phyloP scores from a whole-genome alignment of 2,888 invertebrate species.

The Mythimna loreyi region DNA sequence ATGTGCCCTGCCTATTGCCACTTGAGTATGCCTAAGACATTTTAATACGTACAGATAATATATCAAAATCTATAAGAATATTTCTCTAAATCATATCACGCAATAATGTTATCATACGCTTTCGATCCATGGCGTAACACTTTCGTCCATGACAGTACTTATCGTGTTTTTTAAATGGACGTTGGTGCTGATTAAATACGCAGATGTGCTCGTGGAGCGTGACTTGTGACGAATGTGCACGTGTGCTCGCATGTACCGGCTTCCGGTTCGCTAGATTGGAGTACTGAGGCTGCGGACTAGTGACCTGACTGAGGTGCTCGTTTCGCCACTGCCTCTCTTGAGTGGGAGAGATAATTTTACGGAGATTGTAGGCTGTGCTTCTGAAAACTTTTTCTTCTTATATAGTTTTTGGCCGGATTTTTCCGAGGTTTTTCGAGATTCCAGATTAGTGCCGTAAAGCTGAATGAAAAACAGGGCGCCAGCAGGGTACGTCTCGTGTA shows the following conservation, averaged over 20 bases:
- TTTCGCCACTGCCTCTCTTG: neutral
- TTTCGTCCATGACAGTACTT: constrained; percentile 78
- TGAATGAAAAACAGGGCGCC: no score
- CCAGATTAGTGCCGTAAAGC: no score
- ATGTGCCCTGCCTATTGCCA: no score
- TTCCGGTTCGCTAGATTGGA: constrained; percentile 46
- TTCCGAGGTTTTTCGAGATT: no score
- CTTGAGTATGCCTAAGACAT: no score
- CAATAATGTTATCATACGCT: constrained; percentile 65
- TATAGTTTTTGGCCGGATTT: no score
- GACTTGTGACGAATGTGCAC: constrained; percentile 78
- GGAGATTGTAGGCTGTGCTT: neutral
- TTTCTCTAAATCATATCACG: constrained; percentile 55
- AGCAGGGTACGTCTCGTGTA: no score
- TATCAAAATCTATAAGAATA: constrained; percentile 24
- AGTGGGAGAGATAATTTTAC: no score
- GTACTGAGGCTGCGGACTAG: neutral
- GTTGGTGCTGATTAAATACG: constrained; percentile 77
- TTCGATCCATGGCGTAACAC: constrained; percentile 63
- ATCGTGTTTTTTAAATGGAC: constrained; percentile 81
- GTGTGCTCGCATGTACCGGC: constrained; percentile 65
- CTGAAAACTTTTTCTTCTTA: neutral
- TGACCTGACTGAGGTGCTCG: no score
- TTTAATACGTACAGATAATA: neutral
- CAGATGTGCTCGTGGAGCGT: constrained; percentile 68